phyloP scores from a whole-genome alignment of 2,113 vertebrate genomes.

The Chaetodon auriga region DNA sequence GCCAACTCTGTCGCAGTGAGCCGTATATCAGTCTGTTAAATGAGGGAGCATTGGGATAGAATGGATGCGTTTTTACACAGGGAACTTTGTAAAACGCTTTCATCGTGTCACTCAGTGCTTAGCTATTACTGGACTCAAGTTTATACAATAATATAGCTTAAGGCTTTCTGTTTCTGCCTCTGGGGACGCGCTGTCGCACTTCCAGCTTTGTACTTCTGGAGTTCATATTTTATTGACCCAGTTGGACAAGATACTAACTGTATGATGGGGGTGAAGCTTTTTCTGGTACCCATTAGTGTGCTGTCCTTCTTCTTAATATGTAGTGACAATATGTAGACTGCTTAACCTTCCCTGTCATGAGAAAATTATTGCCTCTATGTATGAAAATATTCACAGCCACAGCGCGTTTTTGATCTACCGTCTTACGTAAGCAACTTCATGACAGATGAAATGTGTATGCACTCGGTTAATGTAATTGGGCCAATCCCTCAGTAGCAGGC shows the following conservation, averaged over 20 bases:
- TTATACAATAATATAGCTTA: conserved; percentile 37
- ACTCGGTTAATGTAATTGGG: conserved; percentile 72
- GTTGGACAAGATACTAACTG: conserved; percentile 52
- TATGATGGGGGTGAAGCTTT: conserved; percentile 36
- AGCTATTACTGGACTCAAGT: conserved; percentile 65
- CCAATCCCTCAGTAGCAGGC: conserved; percentile 73
- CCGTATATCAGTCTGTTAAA: conserved; percentile 62
- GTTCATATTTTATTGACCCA: conserved; percentile 39
- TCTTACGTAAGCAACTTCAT: conserved; percentile 59
- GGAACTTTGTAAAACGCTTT: conserved; percentile 74
- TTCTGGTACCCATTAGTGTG: conserved; percentile 27
- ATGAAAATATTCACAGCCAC: conserved; percentile 53
- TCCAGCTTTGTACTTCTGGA: conserved; percentile 40
- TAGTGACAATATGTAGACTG: conserved; percentile 62
- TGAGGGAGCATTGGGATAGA: conserved; percentile 48
- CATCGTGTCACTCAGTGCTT: conserved; percentile 73
- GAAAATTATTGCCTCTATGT: conserved; percentile 55
- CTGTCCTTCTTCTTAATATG: conserved; percentile 52
- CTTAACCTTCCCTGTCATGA: conserved; percentile 49
- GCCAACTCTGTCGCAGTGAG: conserved; percentile 41
- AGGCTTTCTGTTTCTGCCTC: conserved; percentile 52
- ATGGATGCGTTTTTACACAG: conserved; percentile 65
- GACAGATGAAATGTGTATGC: conserved; percentile 72
- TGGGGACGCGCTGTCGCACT: conserved; percentile 24
- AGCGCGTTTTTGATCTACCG: conserved; percentile 65